Conservation (phyloP, 2,888 invertebrate genomes). For the Acanthosepion lycidas region DNA sequence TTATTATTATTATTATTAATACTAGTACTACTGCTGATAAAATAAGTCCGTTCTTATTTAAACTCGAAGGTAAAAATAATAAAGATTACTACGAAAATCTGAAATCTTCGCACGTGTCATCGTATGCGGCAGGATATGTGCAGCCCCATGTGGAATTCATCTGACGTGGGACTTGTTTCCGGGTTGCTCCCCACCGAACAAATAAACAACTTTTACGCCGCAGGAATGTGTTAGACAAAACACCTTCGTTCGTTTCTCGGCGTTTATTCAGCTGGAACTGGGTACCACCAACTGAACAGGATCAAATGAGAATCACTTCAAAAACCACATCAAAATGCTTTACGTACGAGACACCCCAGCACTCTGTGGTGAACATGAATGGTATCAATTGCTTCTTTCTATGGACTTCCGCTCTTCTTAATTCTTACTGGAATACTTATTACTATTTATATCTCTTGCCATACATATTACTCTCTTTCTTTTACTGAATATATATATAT, state of each 20-base stretch:
- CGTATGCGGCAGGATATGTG: neutral
- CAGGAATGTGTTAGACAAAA: conserved; percentile 9
- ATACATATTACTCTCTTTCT: neutral
- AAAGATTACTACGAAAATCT: neutral
- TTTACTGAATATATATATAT: too few relatives aligned
- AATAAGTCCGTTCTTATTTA: neutral
- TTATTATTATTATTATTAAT: too few relatives aligned
- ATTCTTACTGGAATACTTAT: neutral
- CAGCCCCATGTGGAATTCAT: neutral
- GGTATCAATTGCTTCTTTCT: neutral
- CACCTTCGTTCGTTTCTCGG: neutral
- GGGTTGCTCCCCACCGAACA: neutral
- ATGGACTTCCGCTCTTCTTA: too few relatives aligned
- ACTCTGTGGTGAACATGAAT: neutral
- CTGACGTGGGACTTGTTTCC: neutral
- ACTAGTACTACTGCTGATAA: too few relatives aligned
- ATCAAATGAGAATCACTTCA: neutral
- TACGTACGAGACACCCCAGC: neutral
- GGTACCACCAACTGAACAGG: neutral
- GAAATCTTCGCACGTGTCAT: neutral
- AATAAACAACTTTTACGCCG: conserved; percentile 5
- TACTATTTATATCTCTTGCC: neutral
- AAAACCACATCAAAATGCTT: neutral
- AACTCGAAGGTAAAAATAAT: neutral
- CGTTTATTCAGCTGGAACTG: conserved; percentile 1